Base-by-base conservation (phyloP, 2,113 vertebrate genomes). In the Etheostoma spectabile region DNA sequence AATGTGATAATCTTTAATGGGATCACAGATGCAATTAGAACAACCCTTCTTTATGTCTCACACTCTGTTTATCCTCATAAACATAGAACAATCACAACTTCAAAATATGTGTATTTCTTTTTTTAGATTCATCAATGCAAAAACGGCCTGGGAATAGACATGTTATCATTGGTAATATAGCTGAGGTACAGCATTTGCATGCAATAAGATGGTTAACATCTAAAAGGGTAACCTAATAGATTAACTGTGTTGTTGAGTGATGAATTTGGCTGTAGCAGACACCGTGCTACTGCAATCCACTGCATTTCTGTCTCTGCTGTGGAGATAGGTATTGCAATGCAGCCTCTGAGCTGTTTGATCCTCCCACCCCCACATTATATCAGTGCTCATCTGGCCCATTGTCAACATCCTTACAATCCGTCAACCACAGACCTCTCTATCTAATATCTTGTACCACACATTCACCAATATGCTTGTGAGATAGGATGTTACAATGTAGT, bases 281-380 rank as follows among this genome's bases (percentile, higher is more conserved):
- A 60, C 48, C 66, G 8, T 30, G 8, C 16, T 74, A 30, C 35
- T 82, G 52, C 79, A 74, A 64, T 86, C 63, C 49, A 51, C 67
- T 73, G 60, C 53, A 75, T 72, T n/a, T 51, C 12, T 65, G n/a
- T 11, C 52, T 57, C 35, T 82, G 60, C 81, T 73, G 8, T 42
- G 38, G 38, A 42, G 38, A 42, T 42, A 42, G 38, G 38, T 11
- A 42, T 42, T 42, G 38, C 38, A 42, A 11, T 42, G 38, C 38
- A 77, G 59, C 62, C 69, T 64, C 60, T 66, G 60, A 84, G 74
- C 69, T 67, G 55, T 86, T 79, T 90, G 83, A 89, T 90, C 85
- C 80, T 81, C 88, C 90, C 52, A 72, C 88, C 84, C 72, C 38
- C 38, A 42, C 67, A 67, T 93, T 83, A 90, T 87, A 79, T 80